Evolutionary conservation across 2,888 invertebrate species (phyloP).

Genomic region (Ophion ellenae): DNA sequence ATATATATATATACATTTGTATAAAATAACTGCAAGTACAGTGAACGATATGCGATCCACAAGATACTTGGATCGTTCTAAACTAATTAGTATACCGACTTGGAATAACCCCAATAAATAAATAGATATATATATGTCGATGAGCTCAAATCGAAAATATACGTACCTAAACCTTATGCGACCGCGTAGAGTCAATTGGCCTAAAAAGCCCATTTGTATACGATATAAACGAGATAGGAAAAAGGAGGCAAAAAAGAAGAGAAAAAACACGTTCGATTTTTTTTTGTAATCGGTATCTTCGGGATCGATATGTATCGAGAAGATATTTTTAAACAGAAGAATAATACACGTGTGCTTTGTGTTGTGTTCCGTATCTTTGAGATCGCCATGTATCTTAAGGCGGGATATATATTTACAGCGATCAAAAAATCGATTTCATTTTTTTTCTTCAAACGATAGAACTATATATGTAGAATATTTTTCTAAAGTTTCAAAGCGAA

Average conservation of each 20-base stretch:
- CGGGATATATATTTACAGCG: too few species aligned
- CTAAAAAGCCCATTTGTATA: conserved; percentile 73
- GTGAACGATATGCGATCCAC: not conserved
- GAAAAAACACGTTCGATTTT: conserved; percentile 12
- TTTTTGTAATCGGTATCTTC: not conserved
- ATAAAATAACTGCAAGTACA: conserved; percentile 11
- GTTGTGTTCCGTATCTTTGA: too few species aligned
- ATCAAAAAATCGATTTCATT: too few species aligned
- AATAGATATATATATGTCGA: conserved; percentile 49
- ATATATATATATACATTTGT: not conserved
- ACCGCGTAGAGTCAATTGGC: conserved; percentile 74
- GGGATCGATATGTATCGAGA: conserved; percentile 1
- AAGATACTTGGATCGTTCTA: conserved; percentile 27
- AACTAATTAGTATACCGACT: conserved; percentile 60
- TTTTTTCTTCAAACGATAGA: too few species aligned
- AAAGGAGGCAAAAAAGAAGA: conserved; percentile 2
- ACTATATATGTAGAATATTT: too few species aligned
- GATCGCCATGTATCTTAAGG: too few species aligned
- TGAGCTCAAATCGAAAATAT: conserved; percentile 65
- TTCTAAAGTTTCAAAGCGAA: too few species aligned
- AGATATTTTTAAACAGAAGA: too few species aligned
- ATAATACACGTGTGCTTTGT: too few species aligned
- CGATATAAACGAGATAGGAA: conserved; percentile 13
- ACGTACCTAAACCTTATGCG: conserved; percentile 74
- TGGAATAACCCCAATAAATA: conserved; percentile 35